Base-by-base conservation (phyloP, 2,888 invertebrate genomes). In the Chouioia cunea region DNA sequence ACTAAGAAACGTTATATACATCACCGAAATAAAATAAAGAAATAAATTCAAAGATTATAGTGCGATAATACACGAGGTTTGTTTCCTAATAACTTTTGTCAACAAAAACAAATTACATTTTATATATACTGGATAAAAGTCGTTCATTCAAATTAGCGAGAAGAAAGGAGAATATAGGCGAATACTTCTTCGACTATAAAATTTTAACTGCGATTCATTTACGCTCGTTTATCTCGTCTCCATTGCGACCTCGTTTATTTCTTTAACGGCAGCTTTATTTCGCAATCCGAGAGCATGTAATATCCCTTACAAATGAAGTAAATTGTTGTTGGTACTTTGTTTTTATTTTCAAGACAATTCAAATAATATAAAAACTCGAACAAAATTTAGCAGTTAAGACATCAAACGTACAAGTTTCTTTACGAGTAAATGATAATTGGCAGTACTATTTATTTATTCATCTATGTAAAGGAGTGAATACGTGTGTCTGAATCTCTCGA, bases 161-260 rank as follows among this genome's bases (percentile, higher is more conserved):
- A 27, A 27, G 6, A 27, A 27, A 27, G 27, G 36, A 60, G 18
- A 18, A 16, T 36, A 36, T 50, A 50, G 36, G 36, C n/a, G 59
- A 60, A 60, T 43, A 18, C 44, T 43, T 43, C 20, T n/a, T n/a
- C n/a, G n/a, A 14, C 50, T 18, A 50, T 62, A 62, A 62, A 62
- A 62, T 20, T 62, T 62, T 62, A 50, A 62, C 52, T 36, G 62
- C 22, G 14, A 43, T 36, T 62, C 62, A 62, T 62, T 62, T 52
- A 43, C 12, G 43, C 50, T 62, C 59, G 48, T 50, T 62, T 50
- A 27, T 62, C 27, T 46, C 59, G 10, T 16, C 15, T 20, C 10
- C n/a, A 27, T 48, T 47, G n/a, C 36, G 6, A 6, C 27, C 27
- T 3, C 27, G 27, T 27, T 36, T 12, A 1, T 10, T 18, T 46